Base-by-base conservation (phyloP, 2,888 invertebrate genomes). In the Scrobipalpa atriplicella region DNA sequence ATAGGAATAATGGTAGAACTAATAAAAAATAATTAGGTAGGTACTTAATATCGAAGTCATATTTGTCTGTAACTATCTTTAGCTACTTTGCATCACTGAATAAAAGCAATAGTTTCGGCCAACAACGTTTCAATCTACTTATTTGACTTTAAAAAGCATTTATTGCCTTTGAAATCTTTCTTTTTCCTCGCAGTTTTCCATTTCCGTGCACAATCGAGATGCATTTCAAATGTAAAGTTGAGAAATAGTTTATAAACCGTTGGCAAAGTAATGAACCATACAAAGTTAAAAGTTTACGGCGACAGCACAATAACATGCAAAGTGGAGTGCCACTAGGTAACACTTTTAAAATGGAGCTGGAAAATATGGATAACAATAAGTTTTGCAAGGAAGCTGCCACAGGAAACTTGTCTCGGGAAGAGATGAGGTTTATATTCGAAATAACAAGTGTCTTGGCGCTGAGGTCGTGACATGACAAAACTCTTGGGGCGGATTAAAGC, bases 401-500 rank as follows among this genome's bases (percentile, higher is more conserved):
- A 56, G 9, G 19, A 52, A 47, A 47, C 16, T 47, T 47, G 47
- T 61, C 11, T 10, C 21, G n/a, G 18, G 19, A 11, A 43, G 43
- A 39, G 39, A 62, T n/a, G 18, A 62, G 62, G 41, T 65, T 65
- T 39, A 64, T 65, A 65, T 65, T 43, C 56, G 41, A 65, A 41
- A 58, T 41, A 65, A 62, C 29, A 47, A 47, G 29, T 62, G 47
- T 47, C 29, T 62, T 62, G 41, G 41, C 43, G 43, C 29, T n/a
- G n/a, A 7, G 43, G 43, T 62, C 62, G 16, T 47, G 62, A 62
- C 47, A 62, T 47, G 62, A 62, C 62, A 29, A 51, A 62, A 62
- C 62, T 62, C 43, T 62, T 47, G 58, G 58, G 58, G n/a, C 8
- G 58, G 58, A 58, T 38, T 38, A 58, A 38, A 38, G 36, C 16